phyloP scores from a whole-genome alignment of 2,797 vertebrate species.

The Epinephelus coioides region DNA sequence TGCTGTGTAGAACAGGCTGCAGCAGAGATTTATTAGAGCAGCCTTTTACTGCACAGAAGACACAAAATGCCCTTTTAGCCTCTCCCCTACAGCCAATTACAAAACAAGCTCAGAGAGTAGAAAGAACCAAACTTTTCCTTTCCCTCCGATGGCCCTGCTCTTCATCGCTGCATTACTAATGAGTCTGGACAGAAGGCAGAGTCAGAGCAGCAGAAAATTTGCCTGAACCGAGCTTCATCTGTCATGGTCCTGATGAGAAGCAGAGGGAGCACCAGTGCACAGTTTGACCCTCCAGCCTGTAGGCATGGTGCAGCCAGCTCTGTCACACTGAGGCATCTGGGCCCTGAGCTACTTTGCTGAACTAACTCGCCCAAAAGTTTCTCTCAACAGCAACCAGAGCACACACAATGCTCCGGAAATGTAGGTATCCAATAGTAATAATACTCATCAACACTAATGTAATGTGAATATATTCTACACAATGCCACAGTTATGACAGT shows the following conservation, averaged over 20 bases:
- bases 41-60: conserved; percentile 32
- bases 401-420: conserved; percentile 18
- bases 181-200: conserved; percentile 82
- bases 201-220: conserved; percentile 84
- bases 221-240: conserved; percentile 84
- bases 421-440: not conserved
- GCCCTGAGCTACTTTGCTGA: conserved; percentile 67
- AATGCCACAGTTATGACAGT: not conserved
- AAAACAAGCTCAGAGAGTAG: conserved; percentile 64
- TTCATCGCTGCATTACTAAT: conserved; percentile 75
- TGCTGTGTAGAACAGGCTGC: not conserved
- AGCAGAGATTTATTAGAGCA: conserved; percentile 37
- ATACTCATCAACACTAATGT: not conserved
- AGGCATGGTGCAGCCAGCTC: conserved; percentile 55
- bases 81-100: conserved; percentile 40
- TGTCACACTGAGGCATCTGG: conserved; percentile 63
- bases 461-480: too few relatives aligned
- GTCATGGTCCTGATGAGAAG: conserved; percentile 79
- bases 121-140: conserved; percentile 57
- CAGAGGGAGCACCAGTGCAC: conserved; percentile 73
- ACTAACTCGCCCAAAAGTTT: conserved; percentile 65
- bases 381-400: conserved; percentile 31
- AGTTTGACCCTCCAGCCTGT: conserved; percentile 67
- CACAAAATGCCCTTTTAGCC: conserved; percentile 45
- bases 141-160: conserved; percentile 60